phyloP scores from a whole-genome alignment of 1,140 invertebrate genomes.

The Sarcophaga peregrina region DNA sequence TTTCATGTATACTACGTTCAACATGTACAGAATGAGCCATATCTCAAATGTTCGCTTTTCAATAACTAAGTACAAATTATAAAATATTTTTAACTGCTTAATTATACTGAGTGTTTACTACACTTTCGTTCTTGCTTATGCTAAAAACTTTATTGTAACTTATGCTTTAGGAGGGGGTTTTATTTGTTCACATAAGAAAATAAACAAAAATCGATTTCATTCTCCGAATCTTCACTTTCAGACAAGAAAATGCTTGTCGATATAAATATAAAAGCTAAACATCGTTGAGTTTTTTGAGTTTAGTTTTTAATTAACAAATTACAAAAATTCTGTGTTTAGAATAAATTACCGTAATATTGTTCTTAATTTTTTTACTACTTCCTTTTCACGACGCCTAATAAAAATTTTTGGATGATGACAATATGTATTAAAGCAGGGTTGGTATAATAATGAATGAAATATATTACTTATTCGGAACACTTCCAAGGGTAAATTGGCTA shows the following conservation, averaged over 20 bases:
- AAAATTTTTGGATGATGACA: not conserved
- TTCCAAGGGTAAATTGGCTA: too few species aligned
- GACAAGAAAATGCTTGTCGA: not conserved
- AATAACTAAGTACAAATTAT: too few species aligned
- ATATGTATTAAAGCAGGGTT: too few species aligned
- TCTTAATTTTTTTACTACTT: not conserved
- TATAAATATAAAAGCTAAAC: not conserved
- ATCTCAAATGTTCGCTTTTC: not conserved
- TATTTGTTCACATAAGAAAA: slow-evolving; percentile 6
- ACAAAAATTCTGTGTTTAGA: not conserved
- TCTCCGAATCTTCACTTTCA: not conserved
- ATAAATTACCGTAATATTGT: not conserved
- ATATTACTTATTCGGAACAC: too few species aligned
- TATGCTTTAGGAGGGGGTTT: not conserved
- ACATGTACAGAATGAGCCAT: slow-evolving; percentile 56
- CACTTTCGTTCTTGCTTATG: too few species aligned
- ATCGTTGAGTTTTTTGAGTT: not conserved
- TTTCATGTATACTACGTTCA: slow-evolving; percentile 86
- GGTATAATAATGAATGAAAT: too few species aligned
- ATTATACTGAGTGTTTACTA: too few species aligned
- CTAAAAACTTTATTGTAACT: not conserved
- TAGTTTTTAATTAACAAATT: too few species aligned
- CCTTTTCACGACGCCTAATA: slow-evolving; percentile 8
- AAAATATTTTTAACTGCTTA: too few species aligned
- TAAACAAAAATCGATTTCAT: slow-evolving; percentile 27